Evolutionary conservation across 2,113 vertebrate genomes (phyloP), one percentile per base, ranked within the genome.

Genomic region (Ameiurus melas): DNA sequence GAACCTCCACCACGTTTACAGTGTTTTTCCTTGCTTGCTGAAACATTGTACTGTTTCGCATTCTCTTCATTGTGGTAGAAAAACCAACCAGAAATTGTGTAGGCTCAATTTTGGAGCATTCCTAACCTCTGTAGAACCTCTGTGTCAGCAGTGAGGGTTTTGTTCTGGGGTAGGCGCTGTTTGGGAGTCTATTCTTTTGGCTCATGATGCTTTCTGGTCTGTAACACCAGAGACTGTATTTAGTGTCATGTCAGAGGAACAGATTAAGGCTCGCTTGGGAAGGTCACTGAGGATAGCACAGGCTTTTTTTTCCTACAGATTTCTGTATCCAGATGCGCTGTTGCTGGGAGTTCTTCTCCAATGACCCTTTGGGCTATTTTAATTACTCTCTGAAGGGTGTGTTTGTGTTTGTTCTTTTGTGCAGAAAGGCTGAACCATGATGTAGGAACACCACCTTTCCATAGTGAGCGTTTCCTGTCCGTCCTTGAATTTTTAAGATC

Each of bases 201-300:
- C 1, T 51, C 39, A 68, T 68, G n/a, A 51, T 66, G 83, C 83
- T 68, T 51, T 68, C 58, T 51, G 82, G 82, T 66, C 82, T 64
- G 39, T 66, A 51, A 51, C 36, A 66, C 58, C 25, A 47, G 39
- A 51, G 27, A 30, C 43, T 68, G 62, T n/a, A 84, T 51, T 84
- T 64, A 68, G 27, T 84, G 83, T 84, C 82, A 51, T 84, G 82
- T 51, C 83, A 84, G 16, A 66, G 58, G 39, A 84, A 30, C 82
- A 64, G 36, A 84, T 66, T 84, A 84, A 39, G 27, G 14, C 25
- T 51, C 2, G 1, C 25, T 51, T 68, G 62, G 82, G 62, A 68
- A 53, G 62, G 83, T 84, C 62, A 84, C 25, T 68, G 33, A 68
- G 83, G 43, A 84, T 16, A 68, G 39, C 62, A 84, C 33, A 43